Base-by-base conservation (phyloP, 2,797 vertebrate species). In the Eleutherodactylus coqui region DNA sequence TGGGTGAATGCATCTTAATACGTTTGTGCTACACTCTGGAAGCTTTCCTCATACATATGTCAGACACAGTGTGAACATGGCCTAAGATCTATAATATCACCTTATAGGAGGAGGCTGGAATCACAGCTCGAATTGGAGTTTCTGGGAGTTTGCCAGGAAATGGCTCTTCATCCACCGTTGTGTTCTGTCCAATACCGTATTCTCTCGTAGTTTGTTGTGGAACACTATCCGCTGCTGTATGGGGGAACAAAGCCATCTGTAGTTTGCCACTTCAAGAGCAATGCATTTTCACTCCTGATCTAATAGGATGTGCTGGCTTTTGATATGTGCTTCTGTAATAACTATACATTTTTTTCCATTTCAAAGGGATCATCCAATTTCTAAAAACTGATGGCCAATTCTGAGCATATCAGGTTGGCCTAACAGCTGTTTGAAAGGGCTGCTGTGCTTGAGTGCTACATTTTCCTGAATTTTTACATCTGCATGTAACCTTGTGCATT, bases 141-240 rank as follows among this genome's bases (percentile, higher is more conserved):
- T 99, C 97, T 0, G 97, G 97, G 86, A 99, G 94, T 88, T 98
- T 98, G 45, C 97, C 98, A 6, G 97, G 97, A 67, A 96, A 92
- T 0, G 96, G 94, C 0, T 94, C 93, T 91, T 98, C 97, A 80
- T 98, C 97, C 87, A 96, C 91, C 0, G 97, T 98, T 77, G 97
- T 98, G 3, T 93, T 94, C 80, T 96, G 96, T 88, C 92, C 93
- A 69, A 95, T 88, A 7, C 96, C 95, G 88, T 97, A 97, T 90
- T 97, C 97, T 90, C 96, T 97, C 75, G 97, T 98, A 86, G 97
- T 98, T 88, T 99, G 96, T 79, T 96, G 90, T 0, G 96, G 92
- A 88, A 94, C 91, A 88, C 93, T 93, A 83, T 93, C 93, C 87
- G 96, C 96, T 89, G 89, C 5, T 69, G 19, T 72, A 78, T 69